These are phyloP conservation scores for Dolichopus griseipennis DNA, from an alignment of 2,888 invertebrate species.

Conservation along the genomic window DNA sequence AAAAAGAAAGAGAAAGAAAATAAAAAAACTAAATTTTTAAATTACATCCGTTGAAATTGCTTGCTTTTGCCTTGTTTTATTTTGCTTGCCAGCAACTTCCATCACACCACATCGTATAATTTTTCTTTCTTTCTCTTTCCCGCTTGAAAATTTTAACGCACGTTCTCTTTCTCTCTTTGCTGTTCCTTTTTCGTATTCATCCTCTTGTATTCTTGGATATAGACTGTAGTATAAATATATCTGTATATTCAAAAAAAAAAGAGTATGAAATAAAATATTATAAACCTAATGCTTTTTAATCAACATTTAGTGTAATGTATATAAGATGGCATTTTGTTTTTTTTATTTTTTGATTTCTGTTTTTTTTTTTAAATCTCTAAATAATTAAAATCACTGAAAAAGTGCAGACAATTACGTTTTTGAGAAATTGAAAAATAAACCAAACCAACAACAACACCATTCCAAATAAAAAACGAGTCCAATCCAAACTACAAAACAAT, in stretches of 20 bases:
- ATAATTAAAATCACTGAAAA: constrained; percentile 10
- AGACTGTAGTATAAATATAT: too few relatives aligned
- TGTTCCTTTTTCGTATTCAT: too few relatives aligned
- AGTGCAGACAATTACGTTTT: constrained; percentile 8
- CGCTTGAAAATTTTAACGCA: too few relatives aligned
- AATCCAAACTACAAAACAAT: too few relatives aligned
- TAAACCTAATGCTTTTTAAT: constrained; percentile 6
- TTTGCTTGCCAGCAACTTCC: too few relatives aligned
- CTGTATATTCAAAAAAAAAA: neutral
- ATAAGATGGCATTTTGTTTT: neutral
- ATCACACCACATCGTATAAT: neutral
- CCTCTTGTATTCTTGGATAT: too few relatives aligned
- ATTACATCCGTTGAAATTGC: constrained; percentile 2
- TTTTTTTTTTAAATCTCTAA: constrained; percentile 5
- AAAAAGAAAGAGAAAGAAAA: too few relatives aligned
- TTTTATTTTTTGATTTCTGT: too few relatives aligned
- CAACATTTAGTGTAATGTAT: neutral
- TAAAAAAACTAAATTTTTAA: neutral
- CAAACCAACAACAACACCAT: neutral
- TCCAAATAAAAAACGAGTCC: too few relatives aligned
- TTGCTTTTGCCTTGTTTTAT: too few relatives aligned
- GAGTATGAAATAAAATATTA: neutral
- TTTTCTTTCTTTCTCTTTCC: too few relatives aligned
- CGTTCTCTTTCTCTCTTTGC: too few relatives aligned
- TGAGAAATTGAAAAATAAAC: constrained; percentile 2